Base-by-base conservation (phyloP, 2,888 invertebrate species). In the Panopea generosa region DNA sequence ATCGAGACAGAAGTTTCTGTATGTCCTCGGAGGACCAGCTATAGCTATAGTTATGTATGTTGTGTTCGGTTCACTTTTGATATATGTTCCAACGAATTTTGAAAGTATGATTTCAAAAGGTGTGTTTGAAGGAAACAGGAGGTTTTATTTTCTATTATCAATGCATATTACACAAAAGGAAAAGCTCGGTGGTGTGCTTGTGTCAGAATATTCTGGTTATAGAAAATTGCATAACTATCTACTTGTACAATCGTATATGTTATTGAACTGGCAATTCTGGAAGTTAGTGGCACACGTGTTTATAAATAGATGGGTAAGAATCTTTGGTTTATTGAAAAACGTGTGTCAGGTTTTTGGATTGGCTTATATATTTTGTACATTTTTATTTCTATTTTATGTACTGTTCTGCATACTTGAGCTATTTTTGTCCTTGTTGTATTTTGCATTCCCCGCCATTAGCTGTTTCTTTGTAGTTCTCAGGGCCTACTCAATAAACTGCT, bases 211-310 rank as follows among this genome's bases (percentile, higher is more conserved):
- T 11, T 33, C 33, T 14, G 77, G 77, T 11, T 77, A 69, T 45
- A 77, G 68, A 26, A 50, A 43, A 47, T 16, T 77, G 0, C 52
- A 77, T n/a, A 24, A 33, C 4, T 59, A 62, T 27, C n/a, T 72
- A 4, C 59, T 68, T 9, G 63, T 69, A 9, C 67, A 77, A n/a
- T 38, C 59, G 16, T 63, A 63, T 53, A 72, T 77, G 77, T 20
- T 72, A 22, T 20, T 77, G 16, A 53, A 72, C 24, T 24, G 49
- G 16, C 47, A 29, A 49, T 77, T 72, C 56, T 77, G 72, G 77
- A 50, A 47, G n/a, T 55, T 60, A 11, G 43, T 49, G 7, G 9
- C 60, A 0, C 49, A 59, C 9, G 16, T 72, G 4, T 72, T 72
- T 38, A 6, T 40, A 16, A 20, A 27, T n/a, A 40, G 71, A 29